Base-by-base conservation (phyloP, 2,797 vertebrate genomes). In the Platyrinchus mystaceus region DNA sequence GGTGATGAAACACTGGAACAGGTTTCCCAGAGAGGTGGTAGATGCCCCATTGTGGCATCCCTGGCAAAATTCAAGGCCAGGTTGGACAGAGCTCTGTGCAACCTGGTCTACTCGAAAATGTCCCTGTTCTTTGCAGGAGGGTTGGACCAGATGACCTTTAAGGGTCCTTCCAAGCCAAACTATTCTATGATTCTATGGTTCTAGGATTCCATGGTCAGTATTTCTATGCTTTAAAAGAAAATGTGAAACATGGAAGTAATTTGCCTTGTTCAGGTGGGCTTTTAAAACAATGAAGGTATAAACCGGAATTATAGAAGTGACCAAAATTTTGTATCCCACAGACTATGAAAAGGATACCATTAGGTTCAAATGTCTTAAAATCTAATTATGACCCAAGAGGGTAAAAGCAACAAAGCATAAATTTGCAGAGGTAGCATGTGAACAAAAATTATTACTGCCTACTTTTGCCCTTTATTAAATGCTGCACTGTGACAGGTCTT, bases 401-500 rank as follows among this genome's bases (percentile, higher is more conserved):
- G 53, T 32, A 71, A 59, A 94, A 95, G 46, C 2, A 6, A 63
- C 46, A 68, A 83, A 60, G 43, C 78, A 80, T 52, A 77, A 63
- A 83, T 90, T 89, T 71, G 34, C 76, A 47, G 39, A 92, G 44
- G 28, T 55, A 63, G 30, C 1, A 14, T 27, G 41, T 44, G 63
- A 80, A 82, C 67, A 37, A 52, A 83, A 81, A 39, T 79, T 1
- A 15, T 56, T 28, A 82, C 64, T 66, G 63, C 53, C 67, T 87
- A 70, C 92, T 67, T 93, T 91, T 93, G 73, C 84, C 92, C 89
- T 90, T 88, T 84, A 56, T 76, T 69, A 77, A 93, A 85, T 73
- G 79, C 86, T 23, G 4, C 2, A 0, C 17, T 27, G 73, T 94
- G 76, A 87, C 81, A 80, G 53, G 67, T 62, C 47, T 95, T 95